phyloP scores from a whole-genome alignment of 2,113 vertebrate species.

The Himantopus leucocephalus region DNA sequence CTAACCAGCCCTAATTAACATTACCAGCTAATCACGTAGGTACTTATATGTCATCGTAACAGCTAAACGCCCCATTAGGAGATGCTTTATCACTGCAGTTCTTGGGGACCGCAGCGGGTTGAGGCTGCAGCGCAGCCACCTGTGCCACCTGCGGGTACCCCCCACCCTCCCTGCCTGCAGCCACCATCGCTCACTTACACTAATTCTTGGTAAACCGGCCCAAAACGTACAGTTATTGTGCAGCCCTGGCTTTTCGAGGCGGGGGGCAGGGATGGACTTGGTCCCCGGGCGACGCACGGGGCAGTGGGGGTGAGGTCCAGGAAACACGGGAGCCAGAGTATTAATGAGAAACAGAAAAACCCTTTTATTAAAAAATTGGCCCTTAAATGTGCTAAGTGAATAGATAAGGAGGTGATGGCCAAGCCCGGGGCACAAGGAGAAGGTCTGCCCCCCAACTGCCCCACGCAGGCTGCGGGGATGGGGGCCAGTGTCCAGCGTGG shows the following conservation, averaged over 20 bases:
- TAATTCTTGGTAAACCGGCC: background rate
- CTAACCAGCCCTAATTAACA: background rate
- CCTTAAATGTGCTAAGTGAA: accelerated
- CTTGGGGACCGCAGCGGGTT: background rate
- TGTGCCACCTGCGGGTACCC: background rate
- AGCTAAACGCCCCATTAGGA: background rate
- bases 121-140: background rate
- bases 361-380: background rate
- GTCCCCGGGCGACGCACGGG: background rate
- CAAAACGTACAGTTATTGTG: accelerated
- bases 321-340: background rate
- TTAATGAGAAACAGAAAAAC: background rate
- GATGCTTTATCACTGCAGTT: background rate
- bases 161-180: background rate
- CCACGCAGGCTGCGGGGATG: background rate
- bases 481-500: background rate
- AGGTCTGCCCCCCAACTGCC: accelerated
- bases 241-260: background rate
- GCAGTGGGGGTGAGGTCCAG: background rate
- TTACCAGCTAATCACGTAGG: background rate
- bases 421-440: accelerated
- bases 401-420: accelerated
- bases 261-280: too few relatives aligned
- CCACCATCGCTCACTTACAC: accelerated
- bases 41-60: accelerated